phyloP scores from a whole-genome alignment of 64 coral and sea anemone species.

The Montipora efflorescens region DNA sequence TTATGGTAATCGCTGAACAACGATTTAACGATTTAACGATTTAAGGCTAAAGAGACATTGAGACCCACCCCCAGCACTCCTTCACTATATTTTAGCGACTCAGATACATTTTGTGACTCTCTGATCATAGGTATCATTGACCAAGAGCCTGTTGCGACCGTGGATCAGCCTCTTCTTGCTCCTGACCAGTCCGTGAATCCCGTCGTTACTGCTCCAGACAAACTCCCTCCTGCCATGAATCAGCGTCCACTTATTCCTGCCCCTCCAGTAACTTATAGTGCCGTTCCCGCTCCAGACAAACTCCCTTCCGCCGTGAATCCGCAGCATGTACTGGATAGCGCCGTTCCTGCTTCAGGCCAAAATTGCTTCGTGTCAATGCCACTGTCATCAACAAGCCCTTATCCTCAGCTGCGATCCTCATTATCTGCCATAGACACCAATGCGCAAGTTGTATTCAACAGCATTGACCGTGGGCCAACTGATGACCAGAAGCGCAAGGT shows the following conservation, averaged over 20 bases:
- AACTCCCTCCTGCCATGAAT: background rate
- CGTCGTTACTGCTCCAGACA: background rate
- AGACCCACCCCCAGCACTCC: background rate
- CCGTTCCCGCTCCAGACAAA: background rate
- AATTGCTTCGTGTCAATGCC: background rate
- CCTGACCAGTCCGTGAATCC: background rate
- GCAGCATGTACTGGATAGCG: background rate
- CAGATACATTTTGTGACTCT: background rate
- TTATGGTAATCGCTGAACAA: no score
- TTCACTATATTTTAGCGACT: background rate
- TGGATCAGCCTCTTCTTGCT: background rate
- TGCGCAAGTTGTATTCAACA: background rate
- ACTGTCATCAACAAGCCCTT: background rate
- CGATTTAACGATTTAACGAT: no score
- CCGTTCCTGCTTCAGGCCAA: background rate
- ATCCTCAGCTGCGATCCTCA: background rate
- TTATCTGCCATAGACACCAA: background rate
- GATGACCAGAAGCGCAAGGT: background rate
- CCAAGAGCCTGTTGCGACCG: background rate
- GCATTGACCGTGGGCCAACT: background rate
- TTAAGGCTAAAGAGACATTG: background rate
- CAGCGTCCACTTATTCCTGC: background rate
- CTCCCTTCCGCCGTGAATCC: background rate
- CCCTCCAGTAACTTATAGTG: background rate
- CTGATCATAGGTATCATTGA: background rate